Base-by-base conservation (phyloP, 2,113 vertebrate genomes). In the Copsychus sechellarum region DNA sequence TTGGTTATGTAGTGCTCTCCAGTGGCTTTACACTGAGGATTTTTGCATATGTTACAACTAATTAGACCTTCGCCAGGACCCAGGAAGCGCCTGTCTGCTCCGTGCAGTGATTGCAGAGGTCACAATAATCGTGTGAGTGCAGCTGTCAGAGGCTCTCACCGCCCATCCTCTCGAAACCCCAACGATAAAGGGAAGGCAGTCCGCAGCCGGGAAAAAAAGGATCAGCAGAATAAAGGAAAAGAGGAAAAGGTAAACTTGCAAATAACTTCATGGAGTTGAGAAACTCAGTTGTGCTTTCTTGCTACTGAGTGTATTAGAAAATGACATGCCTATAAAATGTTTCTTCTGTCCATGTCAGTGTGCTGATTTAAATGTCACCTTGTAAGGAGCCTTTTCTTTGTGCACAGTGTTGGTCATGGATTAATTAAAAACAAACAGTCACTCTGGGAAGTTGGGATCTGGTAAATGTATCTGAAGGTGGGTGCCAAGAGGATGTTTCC, bases 201-300 rank as follows among this genome's bases (percentile, higher is more conserved):
- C 73, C 99, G 98, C 38, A 97, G 96, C 92, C 98, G 98, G 90
- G 99, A 99, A 47, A 99, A 98, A 97, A 99, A 98, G 92, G 99
- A 99, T 38, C 97, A 97, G 24, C 65, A 95, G 23, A 97, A 96
- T 91, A 99, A 98, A 98, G 97, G 97, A 86, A 99, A 98, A 97
- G 99, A 99, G 8, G 99, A 99, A 57, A 99, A 99, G 98, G 99
- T 99, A 96, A 96, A 67, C n/a, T 74, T 72, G 53, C 33, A 36
- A 48, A n/a, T 61, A 26, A 43, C 34, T 73, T 88, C 2, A 10
- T 7, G 11, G 51, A 50, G 26, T 21, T 45, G 43, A 12, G 28
- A 61, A 81, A 31, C 8, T 86, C 40, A 10, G 28, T 61, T 38
- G 62, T 65, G 24, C n/a, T 80, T 81, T 61, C 43, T 36, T 83